Percentiles rank a stretch among this genome's conserved stretches.
phyloP scores from a whole-genome alignment of 2,888 invertebrate genomes.

The Drosophila barbarae region DNA sequence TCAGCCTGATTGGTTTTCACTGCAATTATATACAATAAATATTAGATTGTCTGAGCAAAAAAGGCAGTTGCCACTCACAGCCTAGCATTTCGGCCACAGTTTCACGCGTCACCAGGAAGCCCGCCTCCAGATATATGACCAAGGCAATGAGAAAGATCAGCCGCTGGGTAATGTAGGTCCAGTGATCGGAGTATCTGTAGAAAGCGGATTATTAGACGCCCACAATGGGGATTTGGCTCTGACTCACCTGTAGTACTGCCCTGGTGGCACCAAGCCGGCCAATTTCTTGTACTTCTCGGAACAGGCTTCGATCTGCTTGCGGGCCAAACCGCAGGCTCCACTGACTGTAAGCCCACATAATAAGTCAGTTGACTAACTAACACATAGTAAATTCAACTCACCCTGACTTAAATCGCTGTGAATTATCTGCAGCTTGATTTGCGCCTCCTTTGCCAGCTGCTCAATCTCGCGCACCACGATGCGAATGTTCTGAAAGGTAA shows the following conservation, averaged over 20 bases:
- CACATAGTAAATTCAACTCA: slow-evolving; percentile 75
- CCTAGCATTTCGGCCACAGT: slow-evolving; percentile 89
- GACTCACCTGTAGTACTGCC: slow-evolving; percentile 88
- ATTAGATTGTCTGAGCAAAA: background rate
- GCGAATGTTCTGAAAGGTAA: slow-evolving; percentile 68
- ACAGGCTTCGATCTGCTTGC: slow-evolving; percentile 85
- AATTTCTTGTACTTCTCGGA: slow-evolving; percentile 84
- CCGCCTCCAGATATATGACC: slow-evolving; percentile 89
- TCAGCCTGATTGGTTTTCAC: slow-evolving; percentile 84
- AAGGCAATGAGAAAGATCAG: slow-evolving; percentile 89
- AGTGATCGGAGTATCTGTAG: slow-evolving; percentile 89
- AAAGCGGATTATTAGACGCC: slow-evolving; percentile 30
- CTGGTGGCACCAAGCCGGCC: slow-evolving; percentile 84
- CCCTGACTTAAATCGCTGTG: slow-evolving; percentile 87
- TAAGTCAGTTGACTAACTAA: background rate
- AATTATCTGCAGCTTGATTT: slow-evolving; percentile 89
- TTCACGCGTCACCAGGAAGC: slow-evolving; percentile 86
- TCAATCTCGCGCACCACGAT: slow-evolving; percentile 84
- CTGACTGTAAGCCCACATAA: slow-evolving; percentile 80
- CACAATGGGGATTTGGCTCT: slow-evolving; percentile 6
- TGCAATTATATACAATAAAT: slow-evolving; percentile 71
- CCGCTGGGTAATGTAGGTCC: slow-evolving; percentile 90
- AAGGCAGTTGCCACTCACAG: slow-evolving; percentile 81
- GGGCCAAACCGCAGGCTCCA: slow-evolving; percentile 83
- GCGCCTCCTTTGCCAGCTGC: slow-evolving; percentile 87